Evolutionary conservation across 2,888 invertebrate species (phyloP), one percentile per base, ranked within the genome.

Genomic region (Dicycla oo): DNA sequence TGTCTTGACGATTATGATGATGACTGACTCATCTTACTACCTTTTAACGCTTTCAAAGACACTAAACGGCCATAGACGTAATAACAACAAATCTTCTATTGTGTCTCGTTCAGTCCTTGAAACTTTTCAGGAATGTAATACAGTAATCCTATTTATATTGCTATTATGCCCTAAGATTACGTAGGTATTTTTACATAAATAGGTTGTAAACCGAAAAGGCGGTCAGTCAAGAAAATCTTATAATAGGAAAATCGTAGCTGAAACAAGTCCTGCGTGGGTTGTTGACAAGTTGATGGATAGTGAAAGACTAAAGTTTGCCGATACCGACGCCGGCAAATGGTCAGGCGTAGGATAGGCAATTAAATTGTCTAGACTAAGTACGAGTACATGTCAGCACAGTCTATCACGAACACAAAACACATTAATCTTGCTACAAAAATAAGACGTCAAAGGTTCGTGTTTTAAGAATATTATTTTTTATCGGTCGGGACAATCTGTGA

Each of bases 261-360:
- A 51, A 66, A 66, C 72, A 49, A 73, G 68, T 74, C 51, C 38
- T 69, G 80, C 70, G 77, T 83, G 65, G 56, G 60, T 71, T 47
- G 83, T 60, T 69, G 80, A 83, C 83, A 83, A 70, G 77, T 83
- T 83, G 83, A 83, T 83, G 76, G 81, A 83, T 83, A 69, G 81
- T 74, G 49, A 68, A 80, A 70, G 71, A 73, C 69, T 81, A 64
- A 85, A 85, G 77, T 83, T 83, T 74, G 43, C 60, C 62, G 62
- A 73, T 72, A 69, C 62, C 45, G 40, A 57, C 26, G 53, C n/a
- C 58, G 51, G 45, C 54, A 58, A 49, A 75, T 80, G 54, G 70
- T 58, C 70, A 72, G 69, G 30, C 65, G 47, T 49, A 56, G 51
- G 71, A 85, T 76, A 63, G 76, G 40, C 85, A 80, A 77, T 83